Conservation (phyloP, 2,888 invertebrate genomes). For the Yponomeuta malinellus region DNA sequence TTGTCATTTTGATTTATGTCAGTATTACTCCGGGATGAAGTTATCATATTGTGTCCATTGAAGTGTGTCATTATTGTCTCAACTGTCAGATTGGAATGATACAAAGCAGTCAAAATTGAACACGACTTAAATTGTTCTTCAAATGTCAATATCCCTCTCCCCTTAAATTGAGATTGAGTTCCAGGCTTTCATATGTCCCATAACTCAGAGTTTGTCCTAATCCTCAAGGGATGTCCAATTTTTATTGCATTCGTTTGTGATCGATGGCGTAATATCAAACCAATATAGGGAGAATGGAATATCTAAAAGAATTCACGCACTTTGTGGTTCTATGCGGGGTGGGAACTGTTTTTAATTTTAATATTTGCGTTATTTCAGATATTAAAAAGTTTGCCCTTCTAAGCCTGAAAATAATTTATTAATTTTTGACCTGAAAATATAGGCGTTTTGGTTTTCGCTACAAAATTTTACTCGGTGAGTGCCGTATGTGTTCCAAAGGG, state of each 20-base stretch:
- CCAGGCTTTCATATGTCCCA: conserved; percentile 66
- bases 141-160: conserved; percentile 45
- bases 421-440: too few relatives aligned
- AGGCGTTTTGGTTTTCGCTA: not conserved
- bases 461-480: not conserved
- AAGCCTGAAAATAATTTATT: too few relatives aligned
- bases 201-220: conserved; percentile 70
- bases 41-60: conserved; percentile 31
- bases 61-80: conserved; percentile 7
- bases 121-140: conserved; percentile 58
- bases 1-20: conserved; percentile 56
- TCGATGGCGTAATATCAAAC: conserved; percentile 60
- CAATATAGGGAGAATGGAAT: conserved; percentile 49
- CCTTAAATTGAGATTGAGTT: conserved; percentile 52
- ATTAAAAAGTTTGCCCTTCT: too few relatives aligned
- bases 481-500: conserved; percentile 15
- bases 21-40: conserved; percentile 49
- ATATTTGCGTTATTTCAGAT: not conserved
- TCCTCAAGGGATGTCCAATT: conserved; percentile 64
- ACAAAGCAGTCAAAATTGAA: conserved; percentile 25
- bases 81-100: not conserved
- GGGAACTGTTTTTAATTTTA: conserved; percentile 17
- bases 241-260: conserved; percentile 68
- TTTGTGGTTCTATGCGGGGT: conserved; percentile 31
- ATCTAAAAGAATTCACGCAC: conserved; percentile 40